Percentiles rank a stretch among this genome's conserved stretches.
These are phyloP conservation scores for Kryphioiulus occultus DNA, from an alignment of 2,888 invertebrate genomes.

Conservation along the genomic window DNA sequence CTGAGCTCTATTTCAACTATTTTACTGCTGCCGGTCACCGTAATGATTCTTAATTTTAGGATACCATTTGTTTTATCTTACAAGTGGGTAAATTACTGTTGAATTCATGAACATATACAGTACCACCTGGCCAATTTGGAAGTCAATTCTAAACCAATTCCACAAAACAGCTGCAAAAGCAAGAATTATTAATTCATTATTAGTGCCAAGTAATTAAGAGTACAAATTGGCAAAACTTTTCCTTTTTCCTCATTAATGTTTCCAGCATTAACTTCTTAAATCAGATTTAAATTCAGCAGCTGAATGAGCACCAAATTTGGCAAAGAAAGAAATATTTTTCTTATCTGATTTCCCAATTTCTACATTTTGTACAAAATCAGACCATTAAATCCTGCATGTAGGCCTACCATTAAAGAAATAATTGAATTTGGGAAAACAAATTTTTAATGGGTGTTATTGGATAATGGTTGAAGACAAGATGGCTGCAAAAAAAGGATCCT, in stretches of 20 bases:
- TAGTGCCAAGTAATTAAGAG: background rate
- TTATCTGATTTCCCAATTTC: no score
- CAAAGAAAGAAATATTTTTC: no score
- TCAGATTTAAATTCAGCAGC: background rate
- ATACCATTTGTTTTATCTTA: background rate
- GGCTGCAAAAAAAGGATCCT: background rate
- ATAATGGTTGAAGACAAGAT: no score
- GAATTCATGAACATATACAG: background rate
- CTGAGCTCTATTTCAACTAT: no score
- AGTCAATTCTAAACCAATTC: background rate
- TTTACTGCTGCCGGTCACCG: no score
- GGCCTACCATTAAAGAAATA: no score
- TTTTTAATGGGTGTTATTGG: no score
- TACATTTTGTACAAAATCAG: no score
- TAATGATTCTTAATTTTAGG: no score
- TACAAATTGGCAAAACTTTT: background rate
- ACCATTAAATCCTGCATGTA: no score
- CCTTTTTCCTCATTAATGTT: background rate
- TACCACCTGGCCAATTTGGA: background rate
- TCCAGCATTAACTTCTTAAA: background rate
- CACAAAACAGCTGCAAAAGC: background rate
- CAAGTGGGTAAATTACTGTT: background rate
- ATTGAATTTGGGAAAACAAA: no score
- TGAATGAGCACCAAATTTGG: background rate
- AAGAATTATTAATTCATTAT: background rate